Percentiles rank a stretch among this genome's conserved stretches.
Conservation (phyloP, 2,113 vertebrate genomes). For the Esox niger region DNA sequence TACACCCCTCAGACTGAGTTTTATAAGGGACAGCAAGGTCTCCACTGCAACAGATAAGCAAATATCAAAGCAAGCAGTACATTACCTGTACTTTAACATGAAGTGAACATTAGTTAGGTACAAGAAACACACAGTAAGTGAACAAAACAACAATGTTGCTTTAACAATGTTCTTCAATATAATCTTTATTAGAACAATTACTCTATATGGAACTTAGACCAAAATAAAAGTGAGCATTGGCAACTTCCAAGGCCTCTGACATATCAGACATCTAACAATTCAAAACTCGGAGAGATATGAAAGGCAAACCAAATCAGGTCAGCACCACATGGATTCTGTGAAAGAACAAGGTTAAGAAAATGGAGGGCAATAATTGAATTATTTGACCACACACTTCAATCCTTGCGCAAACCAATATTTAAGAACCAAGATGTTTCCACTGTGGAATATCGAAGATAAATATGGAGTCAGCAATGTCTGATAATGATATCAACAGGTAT, state of each 20-base stretch:
- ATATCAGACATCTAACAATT: not conserved
- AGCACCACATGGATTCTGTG: slow-evolving; percentile 4
- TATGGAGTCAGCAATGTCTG: too few species aligned
- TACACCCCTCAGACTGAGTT: too few species aligned
- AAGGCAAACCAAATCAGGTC: slow-evolving; percentile 5
- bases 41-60: too few species aligned
- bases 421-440: not conserved
- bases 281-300: not conserved
- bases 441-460: too few species aligned
- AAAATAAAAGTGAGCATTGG: not conserved
- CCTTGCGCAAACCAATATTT: not conserved
- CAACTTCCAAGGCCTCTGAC: not conserved
- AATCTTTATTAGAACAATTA: too few species aligned
- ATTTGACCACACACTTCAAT: not conserved
- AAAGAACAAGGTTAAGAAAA: not conserved
- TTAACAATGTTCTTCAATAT: too few species aligned
- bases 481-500: too few species aligned
- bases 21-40: too few species aligned
- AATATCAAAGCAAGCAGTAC: too few species aligned
- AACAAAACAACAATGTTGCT: not conserved
- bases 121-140: not conserved
- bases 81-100: not conserved
- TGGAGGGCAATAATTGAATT: not conserved
- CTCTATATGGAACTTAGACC: too few species aligned
- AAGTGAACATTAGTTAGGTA: slow-evolving; percentile 29